Evolutionary conservation across 2,797 vertebrate species (phyloP).

Genomic region (Mormyrops attenuatus): DNA sequence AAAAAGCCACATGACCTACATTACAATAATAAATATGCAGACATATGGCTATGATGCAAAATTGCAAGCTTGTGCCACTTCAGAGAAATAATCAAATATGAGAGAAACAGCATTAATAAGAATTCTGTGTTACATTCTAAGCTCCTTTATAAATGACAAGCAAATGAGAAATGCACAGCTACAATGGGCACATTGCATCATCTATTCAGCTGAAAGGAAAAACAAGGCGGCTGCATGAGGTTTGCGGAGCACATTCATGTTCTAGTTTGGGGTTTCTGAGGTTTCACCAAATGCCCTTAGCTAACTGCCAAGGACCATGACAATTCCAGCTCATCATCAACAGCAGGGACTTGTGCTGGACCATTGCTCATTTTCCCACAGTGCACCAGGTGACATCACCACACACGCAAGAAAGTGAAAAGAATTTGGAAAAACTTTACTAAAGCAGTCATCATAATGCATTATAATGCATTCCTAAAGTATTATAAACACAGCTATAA

Average conservation of each 20-base stretch:
- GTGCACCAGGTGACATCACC: neutral
- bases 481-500: neutral
- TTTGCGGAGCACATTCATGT: neutral
- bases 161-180: neutral
- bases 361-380: neutral
- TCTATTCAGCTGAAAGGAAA: neutral
- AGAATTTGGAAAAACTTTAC: neutral
- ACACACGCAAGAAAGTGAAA: neutral
- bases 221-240: neutral
- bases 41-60: neutral
- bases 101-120: neutral
- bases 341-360: neutral
- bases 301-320: neutral
- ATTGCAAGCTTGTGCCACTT: neutral
- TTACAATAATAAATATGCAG: neutral
- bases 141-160: neutral
- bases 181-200: neutral
- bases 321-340: neutral
- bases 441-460: neutral
- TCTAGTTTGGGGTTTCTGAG: neutral
- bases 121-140: neutral
- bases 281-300: neutral
- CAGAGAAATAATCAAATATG: neutral
- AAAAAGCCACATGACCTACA: neutral
- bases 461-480: neutral